phyloP scores from a whole-genome alignment of 2,888 invertebrate species.

The Pristionchus mayeri region DNA sequence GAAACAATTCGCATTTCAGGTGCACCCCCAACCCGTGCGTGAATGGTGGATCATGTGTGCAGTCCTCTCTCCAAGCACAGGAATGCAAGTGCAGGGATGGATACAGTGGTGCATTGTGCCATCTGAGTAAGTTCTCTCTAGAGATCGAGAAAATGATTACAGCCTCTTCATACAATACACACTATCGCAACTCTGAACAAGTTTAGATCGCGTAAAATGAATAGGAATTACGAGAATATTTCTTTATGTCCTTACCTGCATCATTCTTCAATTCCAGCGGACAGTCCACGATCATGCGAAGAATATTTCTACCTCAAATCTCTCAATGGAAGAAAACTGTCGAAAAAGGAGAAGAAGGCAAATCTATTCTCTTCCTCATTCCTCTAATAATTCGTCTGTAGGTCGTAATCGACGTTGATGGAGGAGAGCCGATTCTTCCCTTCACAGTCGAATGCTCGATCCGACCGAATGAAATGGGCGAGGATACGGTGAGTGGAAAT shows the following conservation, averaged over 20 bases:
- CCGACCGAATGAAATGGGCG: constrained; percentile 46
- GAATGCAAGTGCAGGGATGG: constrained; percentile 65
- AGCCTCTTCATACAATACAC: too few species aligned
- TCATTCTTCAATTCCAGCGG: constrained; percentile 64
- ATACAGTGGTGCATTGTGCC: constrained; percentile 72
- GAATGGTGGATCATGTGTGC: constrained; percentile 69
- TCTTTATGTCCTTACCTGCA: too few species aligned
- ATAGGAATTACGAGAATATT: too few species aligned
- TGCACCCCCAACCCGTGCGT: constrained; percentile 73
- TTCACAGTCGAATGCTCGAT: constrained; percentile 67
- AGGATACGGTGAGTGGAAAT: not conserved
- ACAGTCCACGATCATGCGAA: constrained; percentile 71
- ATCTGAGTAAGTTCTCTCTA: constrained; percentile 63
- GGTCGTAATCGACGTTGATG: constrained; percentile 73
- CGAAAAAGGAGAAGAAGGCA: constrained; percentile 31
- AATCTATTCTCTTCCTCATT: too few species aligned
- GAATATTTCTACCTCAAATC: constrained; percentile 64
- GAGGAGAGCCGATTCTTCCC: constrained; percentile 68
- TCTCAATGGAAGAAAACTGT: constrained; percentile 20
- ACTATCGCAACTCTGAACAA: too few species aligned
- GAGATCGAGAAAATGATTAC: too few species aligned
- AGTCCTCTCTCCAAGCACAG: constrained; percentile 64
- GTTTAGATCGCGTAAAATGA: not conserved
- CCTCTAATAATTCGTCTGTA: constrained; percentile 4
- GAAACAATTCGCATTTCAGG: constrained; percentile 48